Percentiles rank a stretch among this genome's conserved stretches.
Conservation (phyloP, 1,140 invertebrate genomes). For the Drosophila sucinea region DNA sequence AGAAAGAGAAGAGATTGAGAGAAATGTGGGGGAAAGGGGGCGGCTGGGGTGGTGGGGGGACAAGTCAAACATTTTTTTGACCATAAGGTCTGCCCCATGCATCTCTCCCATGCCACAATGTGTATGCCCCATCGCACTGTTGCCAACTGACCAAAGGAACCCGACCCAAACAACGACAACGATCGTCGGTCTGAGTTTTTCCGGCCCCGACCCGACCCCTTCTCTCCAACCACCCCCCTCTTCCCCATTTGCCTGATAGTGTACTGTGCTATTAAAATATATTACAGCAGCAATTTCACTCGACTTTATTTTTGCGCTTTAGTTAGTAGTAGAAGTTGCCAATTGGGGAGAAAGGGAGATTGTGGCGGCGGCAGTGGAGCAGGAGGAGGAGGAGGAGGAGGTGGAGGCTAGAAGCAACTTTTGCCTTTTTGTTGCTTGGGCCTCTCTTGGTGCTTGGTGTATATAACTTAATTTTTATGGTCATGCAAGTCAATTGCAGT, state of each 20-base stretch:
- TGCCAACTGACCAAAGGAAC: slow-evolving; percentile 47
- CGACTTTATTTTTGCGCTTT: slow-evolving; percentile 77
- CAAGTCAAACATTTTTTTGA: slow-evolving; percentile 35
- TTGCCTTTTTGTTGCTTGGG: slow-evolving; percentile 18
- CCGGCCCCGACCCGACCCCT: slow-evolving; percentile 44
- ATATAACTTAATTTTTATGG: slow-evolving; percentile 81
- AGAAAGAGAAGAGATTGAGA: background rate
- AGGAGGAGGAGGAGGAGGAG: background rate
- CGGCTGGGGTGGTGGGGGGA: too few relatives aligned
- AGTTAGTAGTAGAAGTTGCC: slow-evolving; percentile 18
- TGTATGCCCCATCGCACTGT: background rate
- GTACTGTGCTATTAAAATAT: slow-evolving; percentile 71
- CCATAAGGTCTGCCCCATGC: slow-evolving; percentile 48
- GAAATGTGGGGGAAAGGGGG: slow-evolving; percentile 16
- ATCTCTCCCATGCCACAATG: background rate
- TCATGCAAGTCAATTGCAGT: slow-evolving; percentile 80
- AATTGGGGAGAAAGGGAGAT: background rate
- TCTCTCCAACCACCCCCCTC: background rate
- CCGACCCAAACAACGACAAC: slow-evolving; percentile 38
- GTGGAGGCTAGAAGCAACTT: slow-evolving; percentile 15
- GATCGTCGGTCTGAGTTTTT: slow-evolving; percentile 54
- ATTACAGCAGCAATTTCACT: slow-evolving; percentile 76
- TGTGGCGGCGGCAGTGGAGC: background rate
- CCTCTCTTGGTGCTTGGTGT: slow-evolving; percentile 44
- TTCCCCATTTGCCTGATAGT: background rate